Base-by-base conservation (phyloP, 1,140 invertebrate genomes). In the Diabrotica virgifera region DNA sequence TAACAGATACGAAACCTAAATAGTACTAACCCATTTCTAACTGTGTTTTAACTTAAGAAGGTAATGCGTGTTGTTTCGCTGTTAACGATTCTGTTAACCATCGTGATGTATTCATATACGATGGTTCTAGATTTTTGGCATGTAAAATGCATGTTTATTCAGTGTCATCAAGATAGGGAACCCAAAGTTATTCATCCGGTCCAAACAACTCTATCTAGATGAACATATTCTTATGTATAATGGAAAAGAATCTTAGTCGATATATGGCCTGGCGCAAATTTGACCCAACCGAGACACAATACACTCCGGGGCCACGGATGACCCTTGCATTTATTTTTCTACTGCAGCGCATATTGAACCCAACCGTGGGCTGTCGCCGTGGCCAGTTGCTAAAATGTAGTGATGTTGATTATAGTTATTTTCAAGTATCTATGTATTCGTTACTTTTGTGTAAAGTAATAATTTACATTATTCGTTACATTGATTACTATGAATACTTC, bases 1-100 rank as follows among this genome's bases (percentile, higher is more conserved):
- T 75, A 72, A 69, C 70, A 37, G 74, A 75, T 65, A 67, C 62
- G 60, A 75, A 72, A 69, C 55, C 60, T 57, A 66, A 62, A 55
- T 65, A 68, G 61, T 51, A 58, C 59, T 50, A 59, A 3, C n/a
- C 40, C 40, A 10, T 46, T 46, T 8, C 6, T 46, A 46, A 46
- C 8, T 46, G 40, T 46, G 40, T 46, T 46, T n/a, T 46, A 46
- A 46, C 11, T 46, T 3, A 3, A 46, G 11, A 5, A 10, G 8
- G 11, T 10, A 10, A 46, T 46, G 40, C 40, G 40, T 46, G 40
- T 46, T 46, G 8, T 46, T 5, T n/a, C n/a, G n/a, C n/a, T n/a
- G n/a, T n/a, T n/a, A n/a, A n/a, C n/a, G n/a, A 3, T n/a, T 46
- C 40, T 46, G 5, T 46, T 46, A 6, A 46, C 8, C n/a, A n/a